Percentiles rank a stretch among this genome's conserved stretches.
phyloP scores from a whole-genome alignment of 2,113 vertebrate species.

The Salvator merianae region DNA sequence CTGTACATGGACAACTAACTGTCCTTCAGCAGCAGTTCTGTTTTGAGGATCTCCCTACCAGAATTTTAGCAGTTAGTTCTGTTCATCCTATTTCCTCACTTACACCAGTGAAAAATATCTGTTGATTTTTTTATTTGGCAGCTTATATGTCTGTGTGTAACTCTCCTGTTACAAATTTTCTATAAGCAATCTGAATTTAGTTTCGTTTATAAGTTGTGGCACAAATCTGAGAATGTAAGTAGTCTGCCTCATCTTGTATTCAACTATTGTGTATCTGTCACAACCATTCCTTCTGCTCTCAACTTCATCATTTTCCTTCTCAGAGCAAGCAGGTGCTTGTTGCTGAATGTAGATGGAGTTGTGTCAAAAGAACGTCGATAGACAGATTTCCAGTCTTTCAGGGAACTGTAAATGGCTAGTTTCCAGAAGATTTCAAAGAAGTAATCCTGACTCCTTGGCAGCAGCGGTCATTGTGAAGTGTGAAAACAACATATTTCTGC shows the following conservation, averaged over 20 bases:
- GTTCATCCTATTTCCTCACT: too few relatives aligned
- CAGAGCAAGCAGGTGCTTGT: background rate
- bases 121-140: background rate
- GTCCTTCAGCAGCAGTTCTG: too few relatives aligned
- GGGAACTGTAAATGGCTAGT: background rate
- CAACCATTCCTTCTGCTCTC: background rate
- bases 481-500: slow-evolving; percentile 53
- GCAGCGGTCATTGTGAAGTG: slow-evolving; percentile 43
- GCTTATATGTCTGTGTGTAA: background rate
- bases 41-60: too few relatives aligned
- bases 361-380: background rate
- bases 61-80: too few relatives aligned
- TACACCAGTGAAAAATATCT: background rate
- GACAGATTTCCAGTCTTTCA: background rate
- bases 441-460: slow-evolving; percentile 47
- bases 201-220: too few relatives aligned
- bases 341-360: background rate
- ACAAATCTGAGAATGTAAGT: background rate
- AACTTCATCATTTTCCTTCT: background rate
- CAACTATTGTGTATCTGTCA: background rate
- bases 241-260: background rate
- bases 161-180: background rate
- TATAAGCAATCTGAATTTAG: background rate
- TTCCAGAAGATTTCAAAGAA: slow-evolving; percentile 12
- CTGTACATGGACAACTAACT: too few relatives aligned